Conservation (phyloP, 2,888 invertebrate genomes). For the Desoria tigrina region DNA sequence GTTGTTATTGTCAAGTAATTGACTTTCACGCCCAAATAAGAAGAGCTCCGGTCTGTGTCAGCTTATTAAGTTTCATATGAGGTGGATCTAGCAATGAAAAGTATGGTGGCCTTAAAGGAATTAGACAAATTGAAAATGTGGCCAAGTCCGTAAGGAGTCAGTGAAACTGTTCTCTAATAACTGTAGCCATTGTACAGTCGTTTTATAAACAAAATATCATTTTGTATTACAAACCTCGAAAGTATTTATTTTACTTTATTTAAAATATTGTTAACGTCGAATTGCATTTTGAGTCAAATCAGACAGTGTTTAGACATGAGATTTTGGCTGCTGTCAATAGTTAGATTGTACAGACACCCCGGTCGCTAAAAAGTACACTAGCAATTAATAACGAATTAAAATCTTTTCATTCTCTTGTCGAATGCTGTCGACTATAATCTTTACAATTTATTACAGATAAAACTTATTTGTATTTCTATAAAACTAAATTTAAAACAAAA, state of each 20-base stretch:
- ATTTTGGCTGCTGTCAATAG: conserved; percentile 23
- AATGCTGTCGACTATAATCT: too few relatives aligned
- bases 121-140: neutral
- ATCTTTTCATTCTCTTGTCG: neutral
- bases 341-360: conserved; percentile 9
- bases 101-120: neutral
- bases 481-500: conserved; percentile 14
- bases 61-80: neutral
- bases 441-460: neutral
- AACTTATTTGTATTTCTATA: conserved; percentile 1
- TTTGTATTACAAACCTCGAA: conserved; percentile 34
- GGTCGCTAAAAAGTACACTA: conserved; percentile 11
- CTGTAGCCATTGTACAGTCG: conserved; percentile 19
- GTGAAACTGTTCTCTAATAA: neutral
- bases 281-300: conserved; percentile 33
- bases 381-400: conserved; percentile 18
- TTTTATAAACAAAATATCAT: conserved; percentile 18
- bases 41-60: too few relatives aligned
- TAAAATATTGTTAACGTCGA: conserved; percentile 28
- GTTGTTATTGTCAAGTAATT: conserved; percentile 17
- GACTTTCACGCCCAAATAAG: neutral
- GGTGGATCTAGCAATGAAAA: neutral
- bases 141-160: neutral
- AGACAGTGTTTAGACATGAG: neutral
- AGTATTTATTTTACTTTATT: conserved; percentile 35